Evolutionary conservation across 2,888 invertebrate species (phyloP).

Genomic region (Watsonalla binaria): DNA sequence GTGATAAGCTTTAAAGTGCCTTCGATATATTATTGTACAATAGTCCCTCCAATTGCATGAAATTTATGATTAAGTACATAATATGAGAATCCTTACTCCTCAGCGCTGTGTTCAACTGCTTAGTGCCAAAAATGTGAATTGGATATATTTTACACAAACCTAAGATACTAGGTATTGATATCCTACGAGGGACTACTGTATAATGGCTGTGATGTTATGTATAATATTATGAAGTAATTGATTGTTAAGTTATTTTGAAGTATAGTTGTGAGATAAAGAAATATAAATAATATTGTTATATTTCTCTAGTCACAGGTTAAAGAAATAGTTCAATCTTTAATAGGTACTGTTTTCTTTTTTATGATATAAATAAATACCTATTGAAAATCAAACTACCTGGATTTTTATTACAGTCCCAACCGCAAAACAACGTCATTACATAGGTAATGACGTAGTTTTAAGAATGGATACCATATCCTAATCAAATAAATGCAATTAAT

Average conservation of each 20-base stretch:
- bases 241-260: neutral
- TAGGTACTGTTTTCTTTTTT: neutral
- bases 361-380: neutral
- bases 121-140: neutral
- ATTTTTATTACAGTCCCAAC: too few relatives aligned
- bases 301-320: neutral
- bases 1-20: neutral
- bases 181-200: conserved; percentile 1
- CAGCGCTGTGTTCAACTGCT: neutral
- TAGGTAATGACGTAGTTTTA: too few relatives aligned
- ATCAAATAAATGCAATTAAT: too few relatives aligned
- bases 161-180: neutral
- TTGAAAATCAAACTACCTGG: neutral
- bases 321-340: neutral
- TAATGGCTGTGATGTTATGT: conserved; percentile 1
- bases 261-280: neutral
- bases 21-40: neutral
- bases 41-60: neutral
- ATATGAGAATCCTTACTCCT: neutral
- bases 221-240: neutral
- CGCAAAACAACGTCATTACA: too few relatives aligned
- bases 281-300: neutral
- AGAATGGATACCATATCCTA: too few relatives aligned
- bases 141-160: too few relatives aligned
- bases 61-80: neutral